These are phyloP conservation scores for Pollenia labialis DNA, from an alignment of 2,888 invertebrate genomes.

Conservation along the genomic window DNA sequence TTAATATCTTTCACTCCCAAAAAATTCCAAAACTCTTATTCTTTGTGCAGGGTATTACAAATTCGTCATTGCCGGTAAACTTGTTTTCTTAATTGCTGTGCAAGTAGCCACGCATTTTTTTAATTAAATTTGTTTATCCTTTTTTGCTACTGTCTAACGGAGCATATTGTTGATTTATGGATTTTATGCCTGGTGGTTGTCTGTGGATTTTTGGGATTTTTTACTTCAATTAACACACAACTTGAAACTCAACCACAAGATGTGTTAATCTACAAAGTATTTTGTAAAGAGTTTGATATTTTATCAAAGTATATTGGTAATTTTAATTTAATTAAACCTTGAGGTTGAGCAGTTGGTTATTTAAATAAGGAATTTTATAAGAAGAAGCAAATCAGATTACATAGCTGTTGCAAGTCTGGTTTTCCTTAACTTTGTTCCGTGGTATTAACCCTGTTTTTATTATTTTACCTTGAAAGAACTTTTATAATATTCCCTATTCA, in stretches of 20 bases:
- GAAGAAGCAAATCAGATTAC: too few relatives aligned
- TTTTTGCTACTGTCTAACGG: not conserved
- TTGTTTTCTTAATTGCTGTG: not conserved
- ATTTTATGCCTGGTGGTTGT: conserved; percentile 9
- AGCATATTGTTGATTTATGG: conserved; percentile 8
- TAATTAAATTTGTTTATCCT: conserved; percentile 33
- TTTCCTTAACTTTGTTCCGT: too few relatives aligned
- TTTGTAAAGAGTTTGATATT: not conserved
- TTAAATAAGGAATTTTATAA: too few relatives aligned
- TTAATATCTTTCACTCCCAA: too few relatives aligned
- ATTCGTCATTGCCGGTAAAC: too few relatives aligned
- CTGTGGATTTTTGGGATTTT: conserved; percentile 15
- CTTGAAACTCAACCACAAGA: conserved; percentile 30
- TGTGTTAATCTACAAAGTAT: conserved; percentile 16
- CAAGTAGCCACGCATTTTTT: not conserved
- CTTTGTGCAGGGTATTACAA: too few relatives aligned
- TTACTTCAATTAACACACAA: conserved; percentile 15
- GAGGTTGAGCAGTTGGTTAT: too few relatives aligned
- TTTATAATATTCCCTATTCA: too few relatives aligned
- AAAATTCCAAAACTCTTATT: too few relatives aligned
- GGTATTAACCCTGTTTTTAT: too few relatives aligned
- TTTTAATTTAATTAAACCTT: not conserved
- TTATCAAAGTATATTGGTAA: conserved; percentile 3
- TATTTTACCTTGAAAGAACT: too few relatives aligned
- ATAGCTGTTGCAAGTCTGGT: too few relatives aligned